A percentile compares a stretch with the other conserved stretches of the same genome.
phyloP scores from a whole-genome alignment of 2,888 invertebrate species.

The Unio pictorum region DNA sequence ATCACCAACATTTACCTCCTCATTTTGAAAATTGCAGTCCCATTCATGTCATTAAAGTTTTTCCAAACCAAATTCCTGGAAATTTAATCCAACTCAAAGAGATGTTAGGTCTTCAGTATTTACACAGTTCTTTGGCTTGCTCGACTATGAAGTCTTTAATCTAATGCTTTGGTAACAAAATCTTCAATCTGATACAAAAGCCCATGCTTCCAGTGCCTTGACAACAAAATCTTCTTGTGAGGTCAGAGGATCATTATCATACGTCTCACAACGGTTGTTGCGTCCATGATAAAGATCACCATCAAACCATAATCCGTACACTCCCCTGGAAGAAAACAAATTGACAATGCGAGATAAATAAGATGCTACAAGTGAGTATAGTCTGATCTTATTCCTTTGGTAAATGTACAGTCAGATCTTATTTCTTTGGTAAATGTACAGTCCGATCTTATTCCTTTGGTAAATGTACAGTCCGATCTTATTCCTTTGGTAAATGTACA shows the following conservation, averaged over 20 bases:
- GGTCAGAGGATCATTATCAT: conserved; percentile 94
- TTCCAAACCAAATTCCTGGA: too few species aligned
- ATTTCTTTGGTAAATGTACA: not conserved
- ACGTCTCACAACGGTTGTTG: conserved; percentile 95
- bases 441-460: too few species aligned
- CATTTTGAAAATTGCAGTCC: too few species aligned
- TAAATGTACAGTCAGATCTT: too few species aligned
- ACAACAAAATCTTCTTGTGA: conserved; percentile 96
- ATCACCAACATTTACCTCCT: too few species aligned
- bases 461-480: too few species aligned
- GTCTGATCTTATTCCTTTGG: too few species aligned
- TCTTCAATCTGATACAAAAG: conserved; percentile 81
- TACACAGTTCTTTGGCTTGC: too few species aligned
- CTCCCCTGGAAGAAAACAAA: conserved; percentile 80
- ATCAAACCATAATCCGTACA: conserved; percentile 98
- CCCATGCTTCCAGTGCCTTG: conserved; percentile 98
- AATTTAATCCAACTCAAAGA: too few species aligned
- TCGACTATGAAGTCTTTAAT: conserved; percentile 68
- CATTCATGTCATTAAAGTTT: too few species aligned
- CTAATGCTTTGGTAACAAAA: conserved; percentile 96
- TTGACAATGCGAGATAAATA: not conserved
- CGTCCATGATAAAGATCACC: conserved; percentile 97
- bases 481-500: too few species aligned
- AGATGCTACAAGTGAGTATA: not conserved
- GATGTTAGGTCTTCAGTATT: too few species aligned